Percentiles rank a stretch among this genome's conserved stretches.
Evolutionary conservation across 2,888 invertebrate genomes (phyloP).

Genomic region (Melieria omissa): DNA sequence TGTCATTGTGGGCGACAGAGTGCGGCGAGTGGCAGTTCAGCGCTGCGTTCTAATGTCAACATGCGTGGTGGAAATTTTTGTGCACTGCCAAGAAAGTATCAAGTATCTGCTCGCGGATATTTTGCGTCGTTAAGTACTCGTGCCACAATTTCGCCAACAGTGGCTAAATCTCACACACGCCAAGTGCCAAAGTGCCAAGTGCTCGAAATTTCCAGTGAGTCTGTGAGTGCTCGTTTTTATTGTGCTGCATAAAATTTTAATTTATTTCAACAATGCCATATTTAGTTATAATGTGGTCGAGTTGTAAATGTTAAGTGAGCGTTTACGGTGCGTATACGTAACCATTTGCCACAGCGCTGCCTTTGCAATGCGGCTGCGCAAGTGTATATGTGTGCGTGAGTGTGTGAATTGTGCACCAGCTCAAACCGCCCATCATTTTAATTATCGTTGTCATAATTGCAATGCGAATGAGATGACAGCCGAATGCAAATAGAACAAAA

Average conservation of each 20-base stretch:
- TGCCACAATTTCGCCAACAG: conserved; percentile 27
- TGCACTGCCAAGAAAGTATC: conserved; percentile 25
- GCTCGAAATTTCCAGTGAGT: neutral
- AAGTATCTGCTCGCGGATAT: conserved; percentile 30
- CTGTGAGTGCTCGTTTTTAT: neutral
- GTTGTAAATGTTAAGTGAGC: conserved; percentile 25
- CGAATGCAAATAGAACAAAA: too few species aligned
- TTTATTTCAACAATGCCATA: conserved; percentile 21
- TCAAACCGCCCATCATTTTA: too few species aligned
- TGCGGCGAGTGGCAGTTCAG: neutral
- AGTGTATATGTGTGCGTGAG: too few species aligned
- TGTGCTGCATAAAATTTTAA: conserved; percentile 14
- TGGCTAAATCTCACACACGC: neutral
- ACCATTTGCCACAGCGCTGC: too few species aligned
- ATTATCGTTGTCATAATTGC: too few species aligned
- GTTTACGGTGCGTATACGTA: neutral
- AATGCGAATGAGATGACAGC: too few species aligned
- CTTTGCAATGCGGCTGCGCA: too few species aligned
- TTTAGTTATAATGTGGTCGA: conserved; percentile 31
- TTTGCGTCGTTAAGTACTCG: conserved; percentile 15
- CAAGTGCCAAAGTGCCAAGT: neutral
- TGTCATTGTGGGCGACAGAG: neutral
- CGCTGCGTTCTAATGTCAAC: neutral
- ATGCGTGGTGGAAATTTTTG: neutral
- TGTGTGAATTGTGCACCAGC: too few species aligned